Conservation (phyloP, 2,888 invertebrate genomes). For the Parapristionchus giblindavisi region DNA sequence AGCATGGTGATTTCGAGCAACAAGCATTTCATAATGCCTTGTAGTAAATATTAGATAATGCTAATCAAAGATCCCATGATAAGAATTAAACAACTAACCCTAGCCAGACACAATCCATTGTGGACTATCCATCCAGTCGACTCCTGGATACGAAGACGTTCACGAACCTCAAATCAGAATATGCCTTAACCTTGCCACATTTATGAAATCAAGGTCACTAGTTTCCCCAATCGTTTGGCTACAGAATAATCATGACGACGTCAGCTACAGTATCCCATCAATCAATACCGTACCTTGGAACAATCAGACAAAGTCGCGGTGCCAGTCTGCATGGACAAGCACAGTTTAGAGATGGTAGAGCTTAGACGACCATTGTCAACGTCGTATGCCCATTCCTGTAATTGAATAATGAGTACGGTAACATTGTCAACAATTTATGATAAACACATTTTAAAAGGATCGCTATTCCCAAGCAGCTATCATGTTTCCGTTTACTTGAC, state of each 20-base stretch:
- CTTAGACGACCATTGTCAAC: constrained; percentile 46
- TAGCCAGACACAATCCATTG: constrained; percentile 46
- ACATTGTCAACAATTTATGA: background rate
- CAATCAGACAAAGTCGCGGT: constrained; percentile 21
- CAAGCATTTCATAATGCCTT: too few relatives aligned
- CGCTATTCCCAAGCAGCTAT: too few relatives aligned
- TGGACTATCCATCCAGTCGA: constrained; percentile 54
- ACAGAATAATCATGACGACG: background rate
- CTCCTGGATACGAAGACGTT: constrained; percentile 43
- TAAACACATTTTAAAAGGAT: background rate
- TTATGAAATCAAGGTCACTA: background rate
- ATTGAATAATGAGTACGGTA: background rate
- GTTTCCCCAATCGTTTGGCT: background rate
- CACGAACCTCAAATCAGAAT: background rate
- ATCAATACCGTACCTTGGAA: constrained; percentile 38
- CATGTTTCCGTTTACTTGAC: too few relatives aligned
- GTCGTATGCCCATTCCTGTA: constrained; percentile 64
- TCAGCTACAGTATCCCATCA: background rate
- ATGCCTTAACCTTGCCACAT: background rate
- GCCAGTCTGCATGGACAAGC: constrained; percentile 50
- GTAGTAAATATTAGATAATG: too few relatives aligned
- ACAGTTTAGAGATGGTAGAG: constrained; percentile 55
- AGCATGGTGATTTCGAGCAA: too few relatives aligned
- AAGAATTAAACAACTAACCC: too few relatives aligned
- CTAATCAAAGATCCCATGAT: too few relatives aligned